Evolutionary conservation across 2,888 invertebrate species (phyloP).

Genomic region (Amblyjoppa fuscipennis): DNA sequence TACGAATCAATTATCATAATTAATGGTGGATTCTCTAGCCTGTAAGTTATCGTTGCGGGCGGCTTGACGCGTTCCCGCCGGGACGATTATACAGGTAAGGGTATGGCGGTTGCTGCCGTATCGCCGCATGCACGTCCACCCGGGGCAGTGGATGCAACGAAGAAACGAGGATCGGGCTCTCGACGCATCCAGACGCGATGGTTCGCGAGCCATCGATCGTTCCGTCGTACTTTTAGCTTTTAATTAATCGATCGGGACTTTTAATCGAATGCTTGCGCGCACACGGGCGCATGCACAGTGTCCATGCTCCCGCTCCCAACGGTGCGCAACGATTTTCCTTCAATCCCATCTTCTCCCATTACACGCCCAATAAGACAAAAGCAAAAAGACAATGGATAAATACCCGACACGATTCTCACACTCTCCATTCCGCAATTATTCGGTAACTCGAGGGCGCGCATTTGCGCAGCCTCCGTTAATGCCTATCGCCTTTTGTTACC

Average conservation of each 20-base stretch:
- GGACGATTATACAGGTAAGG: slow-evolving; percentile 19
- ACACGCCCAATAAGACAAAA: slow-evolving; percentile 54
- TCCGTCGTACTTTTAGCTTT: slow-evolving; percentile 70
- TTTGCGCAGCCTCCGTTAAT: slow-evolving; percentile 1
- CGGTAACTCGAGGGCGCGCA: slow-evolving; percentile 51
- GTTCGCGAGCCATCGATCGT: slow-evolving; percentile 66
- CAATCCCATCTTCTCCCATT: slow-evolving; percentile 57
- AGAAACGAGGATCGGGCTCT: slow-evolving; percentile 37
- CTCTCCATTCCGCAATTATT: slow-evolving; percentile 68
- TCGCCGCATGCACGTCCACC: background rate
- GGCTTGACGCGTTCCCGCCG: slow-evolving; percentile 68
- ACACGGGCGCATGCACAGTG: slow-evolving; percentile 3
- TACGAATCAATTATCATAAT: slow-evolving; percentile 80
- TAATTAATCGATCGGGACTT: slow-evolving; percentile 78
- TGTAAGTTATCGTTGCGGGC: slow-evolving; percentile 69
- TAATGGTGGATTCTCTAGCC: slow-evolving; percentile 75
- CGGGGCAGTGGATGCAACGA: background rate
- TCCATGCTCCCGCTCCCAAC: background rate
- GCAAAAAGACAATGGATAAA: slow-evolving; percentile 60
- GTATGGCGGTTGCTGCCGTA: background rate
- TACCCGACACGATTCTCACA: slow-evolving; percentile 67
- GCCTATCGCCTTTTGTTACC: background rate
- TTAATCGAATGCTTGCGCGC: slow-evolving; percentile 75
- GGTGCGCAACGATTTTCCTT: slow-evolving; percentile 27
- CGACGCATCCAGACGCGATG: slow-evolving; percentile 43